phyloP scores from a whole-genome alignment of 1,140 invertebrate species.

The Drosophila ficusphila region DNA sequence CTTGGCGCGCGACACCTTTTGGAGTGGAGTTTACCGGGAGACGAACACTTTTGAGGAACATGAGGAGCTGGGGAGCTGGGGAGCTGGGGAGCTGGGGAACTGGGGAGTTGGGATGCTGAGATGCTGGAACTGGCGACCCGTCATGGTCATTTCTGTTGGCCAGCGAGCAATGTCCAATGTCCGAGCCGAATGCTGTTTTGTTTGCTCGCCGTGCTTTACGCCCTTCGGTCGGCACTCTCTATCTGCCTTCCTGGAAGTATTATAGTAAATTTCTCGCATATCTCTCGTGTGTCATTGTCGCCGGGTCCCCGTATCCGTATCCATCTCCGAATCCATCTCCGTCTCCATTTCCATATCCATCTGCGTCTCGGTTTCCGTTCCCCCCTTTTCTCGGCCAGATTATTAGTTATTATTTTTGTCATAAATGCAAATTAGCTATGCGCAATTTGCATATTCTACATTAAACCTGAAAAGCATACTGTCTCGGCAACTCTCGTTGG shows the following conservation, averaged over 20 bases:
- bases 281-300: conserved; percentile 67
- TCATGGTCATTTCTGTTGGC: conserved; percentile 71
- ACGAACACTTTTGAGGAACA: too few relatives aligned
- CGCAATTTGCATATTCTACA: conserved; percentile 81
- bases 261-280: conserved; percentile 82
- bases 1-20: conserved; percentile 77
- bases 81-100: not conserved
- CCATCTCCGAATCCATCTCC: conserved; percentile 5
- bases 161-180: conserved; percentile 46
- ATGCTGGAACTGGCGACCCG: conserved; percentile 37
- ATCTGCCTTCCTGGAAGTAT: conserved; percentile 77
- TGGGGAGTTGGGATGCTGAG: not conserved
- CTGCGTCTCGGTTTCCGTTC: conserved; percentile 15
- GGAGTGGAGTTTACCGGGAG: conserved; percentile 3
- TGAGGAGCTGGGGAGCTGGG: not conserved
- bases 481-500: conserved; percentile 36
- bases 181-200: conserved; percentile 53
- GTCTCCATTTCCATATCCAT: conserved; percentile 27
- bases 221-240: conserved; percentile 55
- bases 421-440: conserved; percentile 78
- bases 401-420: conserved; percentile 81
- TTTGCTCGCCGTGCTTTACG: conserved; percentile 49
- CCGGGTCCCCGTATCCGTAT: conserved; percentile 29
- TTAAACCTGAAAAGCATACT: conserved; percentile 58
- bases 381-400: conserved; percentile 45